A percentile compares a stretch with the other conserved stretches of the same genome.
phyloP scores from a whole-genome alignment of 2,113 vertebrate species.

The Burhinus bistriatus region DNA sequence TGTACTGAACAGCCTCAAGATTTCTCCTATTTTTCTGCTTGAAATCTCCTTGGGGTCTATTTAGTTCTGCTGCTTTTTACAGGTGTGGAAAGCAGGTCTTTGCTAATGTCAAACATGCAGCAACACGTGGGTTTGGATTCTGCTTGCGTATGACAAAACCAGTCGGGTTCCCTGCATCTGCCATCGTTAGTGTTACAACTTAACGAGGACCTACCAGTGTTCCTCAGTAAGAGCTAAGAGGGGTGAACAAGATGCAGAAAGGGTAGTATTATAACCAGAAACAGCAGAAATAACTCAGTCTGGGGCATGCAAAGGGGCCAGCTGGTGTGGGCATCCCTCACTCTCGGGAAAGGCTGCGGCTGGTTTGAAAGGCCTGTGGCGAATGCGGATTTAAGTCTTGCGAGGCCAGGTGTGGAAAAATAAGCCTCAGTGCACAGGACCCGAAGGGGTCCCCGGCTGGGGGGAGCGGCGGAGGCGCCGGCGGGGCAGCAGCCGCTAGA shows the following conservation, averaged over 20 bases:
- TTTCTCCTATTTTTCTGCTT: neutral
- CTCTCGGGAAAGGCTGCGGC: fast-evolving
- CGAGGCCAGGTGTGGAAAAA: neutral
- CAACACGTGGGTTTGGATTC: neutral
- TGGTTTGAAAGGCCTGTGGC: neutral
- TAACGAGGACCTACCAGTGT: neutral
- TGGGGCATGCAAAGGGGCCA: fast-evolving
- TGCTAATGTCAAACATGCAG: neutral
- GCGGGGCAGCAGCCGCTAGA: neutral
- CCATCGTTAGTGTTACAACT: fast-evolving
- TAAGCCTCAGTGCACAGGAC: fast-evolving
- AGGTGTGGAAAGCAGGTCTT: neutral
- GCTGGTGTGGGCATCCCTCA: fast-evolving
- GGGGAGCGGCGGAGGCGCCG: neutral
- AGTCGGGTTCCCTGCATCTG: neutral
- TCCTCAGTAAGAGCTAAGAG: neutral
- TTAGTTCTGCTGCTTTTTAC: neutral
- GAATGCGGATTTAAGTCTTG: fast-evolving
- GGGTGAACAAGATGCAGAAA: neutral
- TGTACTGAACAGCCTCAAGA: neutral
- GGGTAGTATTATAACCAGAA: neutral
- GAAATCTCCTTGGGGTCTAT: neutral
- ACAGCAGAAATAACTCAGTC: neutral
- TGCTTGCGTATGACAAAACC: neutral
- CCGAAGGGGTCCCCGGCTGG: neutral